Conservation (phyloP, 2,888 invertebrate species). For the Drosophila limbata region DNA sequence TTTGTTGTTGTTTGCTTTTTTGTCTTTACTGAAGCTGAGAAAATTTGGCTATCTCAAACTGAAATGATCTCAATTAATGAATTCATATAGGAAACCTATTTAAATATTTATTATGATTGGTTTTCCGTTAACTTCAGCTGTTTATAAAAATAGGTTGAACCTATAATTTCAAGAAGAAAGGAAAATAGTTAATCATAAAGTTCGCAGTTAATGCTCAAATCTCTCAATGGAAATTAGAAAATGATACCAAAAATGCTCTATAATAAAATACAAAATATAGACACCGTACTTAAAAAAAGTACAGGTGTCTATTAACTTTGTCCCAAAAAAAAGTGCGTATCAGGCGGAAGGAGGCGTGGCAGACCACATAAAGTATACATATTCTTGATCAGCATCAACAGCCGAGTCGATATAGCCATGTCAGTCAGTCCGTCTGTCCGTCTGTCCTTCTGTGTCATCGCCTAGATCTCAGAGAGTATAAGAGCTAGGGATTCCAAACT, state of each 20-base stretch:
- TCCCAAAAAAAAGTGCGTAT: too few relatives aligned
- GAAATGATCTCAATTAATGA: background rate
- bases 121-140: conserved; percentile 1
- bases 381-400: too few relatives aligned
- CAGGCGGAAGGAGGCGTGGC: too few relatives aligned
- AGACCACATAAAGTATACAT: too few relatives aligned
- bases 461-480: too few relatives aligned
- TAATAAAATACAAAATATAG: background rate
- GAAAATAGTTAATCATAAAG: background rate
- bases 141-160: conserved; percentile 12
- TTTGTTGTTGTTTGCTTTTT: conserved; percentile 12
- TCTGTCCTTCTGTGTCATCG: too few relatives aligned
- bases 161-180: background rate
- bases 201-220: background rate
- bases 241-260: background rate
- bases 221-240: background rate
- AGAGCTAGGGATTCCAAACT: too few relatives aligned
- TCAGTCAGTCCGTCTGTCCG: too few relatives aligned
- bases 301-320: too few relatives aligned
- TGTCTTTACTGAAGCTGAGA: background rate
- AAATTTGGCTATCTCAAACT: conserved; percentile 8
- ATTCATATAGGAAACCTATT: conserved; percentile 5
- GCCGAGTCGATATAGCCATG: too few relatives aligned
- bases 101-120: conserved; percentile 7
- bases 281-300: too few relatives aligned